Conservation (phyloP, 2,797 vertebrate species). For the Molossus molossus region DNA sequence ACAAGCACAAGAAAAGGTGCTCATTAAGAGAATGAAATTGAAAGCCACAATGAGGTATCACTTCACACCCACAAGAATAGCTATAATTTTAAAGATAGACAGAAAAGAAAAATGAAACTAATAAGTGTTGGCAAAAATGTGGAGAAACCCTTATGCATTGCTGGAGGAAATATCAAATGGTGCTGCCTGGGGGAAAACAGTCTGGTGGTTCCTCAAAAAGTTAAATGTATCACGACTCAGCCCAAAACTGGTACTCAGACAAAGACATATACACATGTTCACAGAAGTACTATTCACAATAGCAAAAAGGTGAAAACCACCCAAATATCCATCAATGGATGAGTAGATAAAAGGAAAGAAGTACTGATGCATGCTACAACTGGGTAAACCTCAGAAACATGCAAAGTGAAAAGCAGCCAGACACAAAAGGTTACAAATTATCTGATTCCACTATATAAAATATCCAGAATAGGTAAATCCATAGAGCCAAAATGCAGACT, state of each 20-base stretch:
- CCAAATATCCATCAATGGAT: not conserved
- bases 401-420: constrained; percentile 45
- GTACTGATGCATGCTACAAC: not conserved
- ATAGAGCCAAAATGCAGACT: not conserved
- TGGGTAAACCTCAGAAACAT: constrained; percentile 1
- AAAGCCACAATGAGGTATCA: constrained; percentile 1
- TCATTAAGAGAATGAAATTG: not conserved
- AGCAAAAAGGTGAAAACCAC: constrained; percentile 17
- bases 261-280: not conserved
- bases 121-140: not conserved
- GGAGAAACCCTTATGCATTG: not conserved
- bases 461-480: not conserved
- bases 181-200: not conserved
- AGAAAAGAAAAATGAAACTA: not conserved
- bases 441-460: not conserved
- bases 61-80: not conserved
- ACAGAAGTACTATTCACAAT: not conserved
- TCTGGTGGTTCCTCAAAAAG: not conserved
- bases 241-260: constrained; percentile 25
- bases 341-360: not conserved
- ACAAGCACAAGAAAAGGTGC: not conserved
- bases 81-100: not conserved
- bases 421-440: not conserved
- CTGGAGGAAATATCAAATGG: not conserved
- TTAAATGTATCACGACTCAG: not conserved